phyloP scores from a whole-genome alignment of 1,140 invertebrate species.

The Sycophaga agraensis region DNA sequence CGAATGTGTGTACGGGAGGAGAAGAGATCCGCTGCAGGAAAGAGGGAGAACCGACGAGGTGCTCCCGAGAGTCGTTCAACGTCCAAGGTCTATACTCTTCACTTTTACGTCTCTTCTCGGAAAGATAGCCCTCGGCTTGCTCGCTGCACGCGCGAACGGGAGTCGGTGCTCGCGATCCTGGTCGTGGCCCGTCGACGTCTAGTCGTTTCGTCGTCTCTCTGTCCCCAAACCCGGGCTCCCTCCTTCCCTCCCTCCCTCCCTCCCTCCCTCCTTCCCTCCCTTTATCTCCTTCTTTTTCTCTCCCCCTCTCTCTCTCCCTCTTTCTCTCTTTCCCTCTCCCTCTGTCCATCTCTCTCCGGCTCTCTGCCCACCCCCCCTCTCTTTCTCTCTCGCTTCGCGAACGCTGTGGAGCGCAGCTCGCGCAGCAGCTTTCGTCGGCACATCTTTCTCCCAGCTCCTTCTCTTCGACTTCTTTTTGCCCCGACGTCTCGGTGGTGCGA shows the following conservation, averaged over 20 bases:
- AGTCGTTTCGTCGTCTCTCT: neutral
- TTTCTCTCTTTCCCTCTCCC: neutral
- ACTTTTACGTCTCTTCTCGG: conserved; percentile 13
- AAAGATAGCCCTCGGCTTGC: neutral
- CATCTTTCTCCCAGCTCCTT: no score
- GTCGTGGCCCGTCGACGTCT: neutral
- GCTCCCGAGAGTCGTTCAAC: conserved; percentile 10
- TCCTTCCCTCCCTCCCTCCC: neutral
- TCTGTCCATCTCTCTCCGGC: no score
- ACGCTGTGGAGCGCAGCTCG: no score
- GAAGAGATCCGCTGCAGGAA: no score
- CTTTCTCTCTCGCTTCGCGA: no score
- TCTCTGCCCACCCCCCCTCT: no score
- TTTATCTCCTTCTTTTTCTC: neutral
- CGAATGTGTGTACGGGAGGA: no score
- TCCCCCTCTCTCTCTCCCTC: neutral
- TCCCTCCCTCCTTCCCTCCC: neutral
- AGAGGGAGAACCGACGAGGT: no score
- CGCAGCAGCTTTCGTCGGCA: no score
- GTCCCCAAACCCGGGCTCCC: neutral
- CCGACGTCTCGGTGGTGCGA: no score
- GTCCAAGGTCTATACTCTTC: conserved; percentile 15
- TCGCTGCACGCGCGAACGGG: conserved; percentile 1
- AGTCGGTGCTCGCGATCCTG: neutral
- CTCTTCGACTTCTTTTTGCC: no score